These are phyloP conservation scores for Stichopus horrens DNA, from an alignment of 53 echinoderm and acorn worm genomes.

Conservation along the genomic window DNA sequence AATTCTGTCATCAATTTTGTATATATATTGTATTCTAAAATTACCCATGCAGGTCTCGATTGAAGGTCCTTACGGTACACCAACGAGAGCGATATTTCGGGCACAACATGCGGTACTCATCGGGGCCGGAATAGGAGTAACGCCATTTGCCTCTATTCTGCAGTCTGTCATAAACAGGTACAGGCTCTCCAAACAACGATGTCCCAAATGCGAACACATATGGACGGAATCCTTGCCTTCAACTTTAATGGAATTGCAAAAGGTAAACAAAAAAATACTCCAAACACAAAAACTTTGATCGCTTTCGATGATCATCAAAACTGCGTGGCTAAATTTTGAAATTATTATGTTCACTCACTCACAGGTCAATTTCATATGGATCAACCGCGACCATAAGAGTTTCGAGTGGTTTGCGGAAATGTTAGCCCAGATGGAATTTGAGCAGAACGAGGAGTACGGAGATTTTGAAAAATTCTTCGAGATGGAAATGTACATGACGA, in stretches of 20 bases:
- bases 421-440: slow-evolving; percentile 58
- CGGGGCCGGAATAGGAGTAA: slow-evolving; percentile 80
- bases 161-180: slow-evolving; percentile 64
- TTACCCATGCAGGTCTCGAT: slow-evolving; percentile 55
- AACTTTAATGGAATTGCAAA: slow-evolving; percentile 30
- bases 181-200: slow-evolving; percentile 41
- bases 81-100: slow-evolving; percentile 62
- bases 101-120: slow-evolving; percentile 75
- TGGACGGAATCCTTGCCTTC: slow-evolving; percentile 54
- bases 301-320: no score
- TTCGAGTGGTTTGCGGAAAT: slow-evolving; percentile 80
- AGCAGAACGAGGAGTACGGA: slow-evolving; percentile 50
- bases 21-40: neutral
- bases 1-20: neutral
- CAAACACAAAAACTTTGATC: no score
- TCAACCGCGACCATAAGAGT: slow-evolving; percentile 70
- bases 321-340: no score
- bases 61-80: slow-evolving; percentile 78
- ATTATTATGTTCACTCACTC: neutral
- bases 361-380: slow-evolving; percentile 77
- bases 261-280: neutral
- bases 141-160: slow-evolving; percentile 76
- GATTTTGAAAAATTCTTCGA: slow-evolving; percentile 57
- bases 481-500: slow-evolving; percentile 73
- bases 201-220: slow-evolving; percentile 57